Conservation (phyloP, 2,797 vertebrate genomes). For the Furcifer pardalis region DNA sequence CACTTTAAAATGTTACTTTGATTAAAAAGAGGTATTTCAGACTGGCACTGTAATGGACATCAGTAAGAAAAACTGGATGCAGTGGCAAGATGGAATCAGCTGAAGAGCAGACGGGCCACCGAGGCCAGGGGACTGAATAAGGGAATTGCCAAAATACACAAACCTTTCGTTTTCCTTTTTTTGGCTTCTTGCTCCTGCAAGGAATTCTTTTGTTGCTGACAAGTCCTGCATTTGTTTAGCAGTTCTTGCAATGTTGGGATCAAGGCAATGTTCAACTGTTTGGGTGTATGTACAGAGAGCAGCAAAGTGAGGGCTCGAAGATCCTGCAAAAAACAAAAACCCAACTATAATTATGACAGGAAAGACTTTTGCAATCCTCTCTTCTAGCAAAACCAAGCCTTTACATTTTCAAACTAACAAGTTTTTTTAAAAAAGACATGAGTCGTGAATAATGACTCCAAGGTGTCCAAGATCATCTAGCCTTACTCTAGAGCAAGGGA, state of each 20-base stretch:
- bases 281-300: constrained; percentile 92
- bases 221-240: constrained; percentile 87
- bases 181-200: constrained; percentile 92
- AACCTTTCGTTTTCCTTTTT: constrained; percentile 94
- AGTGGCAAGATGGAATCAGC: neutral
- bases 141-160: neutral
- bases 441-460: too few relatives aligned
- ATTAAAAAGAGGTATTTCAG: neutral
- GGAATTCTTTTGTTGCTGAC: constrained; percentile 89
- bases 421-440: neutral
- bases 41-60: neutral
- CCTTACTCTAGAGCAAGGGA: too few relatives aligned
- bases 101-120: too few relatives aligned
- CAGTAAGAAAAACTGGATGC: neutral
- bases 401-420: accelerated
- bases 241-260: constrained; percentile 93
- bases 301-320: constrained; percentile 91
- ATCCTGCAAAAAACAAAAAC: constrained; percentile 78
- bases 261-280: constrained; percentile 88
- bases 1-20: too few relatives aligned
- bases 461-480: too few relatives aligned
- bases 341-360: neutral
- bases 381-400: neutral
- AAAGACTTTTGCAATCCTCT: neutral
- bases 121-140: neutral